A percentile compares a stretch with the other conserved stretches of the same genome.
phyloP scores from a whole-genome alignment of 2,888 invertebrate species.

The Calliscelio sp. region DNA sequence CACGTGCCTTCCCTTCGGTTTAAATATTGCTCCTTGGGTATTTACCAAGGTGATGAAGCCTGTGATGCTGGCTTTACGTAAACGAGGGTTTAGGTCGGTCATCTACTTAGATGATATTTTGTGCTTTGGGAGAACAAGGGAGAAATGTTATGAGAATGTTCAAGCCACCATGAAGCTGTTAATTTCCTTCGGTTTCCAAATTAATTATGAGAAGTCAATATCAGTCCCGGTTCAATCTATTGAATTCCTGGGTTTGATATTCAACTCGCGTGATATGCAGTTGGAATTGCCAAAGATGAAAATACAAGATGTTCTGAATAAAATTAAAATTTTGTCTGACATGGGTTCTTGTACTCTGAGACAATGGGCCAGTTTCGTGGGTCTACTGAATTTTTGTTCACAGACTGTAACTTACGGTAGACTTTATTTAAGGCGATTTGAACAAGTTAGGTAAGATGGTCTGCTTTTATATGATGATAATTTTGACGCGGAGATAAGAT shows the following conservation, averaged over 20 bases:
- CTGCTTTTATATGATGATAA: constrained; percentile 42
- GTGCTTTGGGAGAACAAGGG: constrained; percentile 3
- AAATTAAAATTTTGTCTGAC: neutral
- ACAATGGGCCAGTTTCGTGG: constrained; percentile 58
- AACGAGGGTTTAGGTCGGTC: constrained; percentile 34
- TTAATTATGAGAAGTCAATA: neutral
- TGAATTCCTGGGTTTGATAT: constrained; percentile 18
- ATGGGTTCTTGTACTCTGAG: constrained; percentile 43
- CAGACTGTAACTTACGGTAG: constrained; percentile 58
- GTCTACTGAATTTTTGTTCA: constrained; percentile 50
- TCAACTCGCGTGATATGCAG: neutral
- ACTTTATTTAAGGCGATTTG: constrained; percentile 54
- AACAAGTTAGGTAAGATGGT: constrained; percentile 49
- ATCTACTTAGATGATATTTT: constrained; percentile 35
- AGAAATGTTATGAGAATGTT: neutral
- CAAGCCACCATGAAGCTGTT: neutral
- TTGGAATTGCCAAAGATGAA: constrained; percentile 18
- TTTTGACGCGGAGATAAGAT: constrained; percentile 49
- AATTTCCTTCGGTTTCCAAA: constrained; percentile 7
- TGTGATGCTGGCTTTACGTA: constrained; percentile 19
- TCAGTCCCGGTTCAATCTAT: neutral
- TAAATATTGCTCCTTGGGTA: constrained; percentile 50
- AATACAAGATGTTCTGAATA: constrained; percentile 10
- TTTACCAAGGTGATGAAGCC: constrained; percentile 62
- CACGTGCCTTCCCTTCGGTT: constrained; percentile 49